A percentile compares a stretch with the other conserved stretches of the same genome.
Evolutionary conservation across 2,113 vertebrate species (phyloP).

Genomic region (Phasianus colchicus): DNA sequence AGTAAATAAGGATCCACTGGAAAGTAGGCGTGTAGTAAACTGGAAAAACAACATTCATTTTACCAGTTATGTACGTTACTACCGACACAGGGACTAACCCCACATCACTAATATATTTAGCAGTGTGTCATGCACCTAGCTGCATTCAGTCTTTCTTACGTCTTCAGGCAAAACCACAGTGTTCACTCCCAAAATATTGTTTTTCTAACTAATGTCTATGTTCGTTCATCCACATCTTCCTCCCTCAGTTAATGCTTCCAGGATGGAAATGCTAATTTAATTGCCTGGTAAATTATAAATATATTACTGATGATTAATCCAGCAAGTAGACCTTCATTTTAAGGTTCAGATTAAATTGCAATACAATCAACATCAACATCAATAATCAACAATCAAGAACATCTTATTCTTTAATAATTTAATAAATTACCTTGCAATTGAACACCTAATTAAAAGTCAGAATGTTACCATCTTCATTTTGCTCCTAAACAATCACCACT

Average conservation of each 20-base stretch:
- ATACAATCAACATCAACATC: neutral
- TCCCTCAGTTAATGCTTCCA: constrained; percentile 50
- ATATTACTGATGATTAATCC: constrained; percentile 1
- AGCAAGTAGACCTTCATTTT: neutral
- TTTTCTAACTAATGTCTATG: neutral
- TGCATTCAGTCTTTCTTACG: neutral
- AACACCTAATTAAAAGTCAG: neutral
- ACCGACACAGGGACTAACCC: neutral
- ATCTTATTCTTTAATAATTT: neutral
- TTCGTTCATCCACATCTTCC: constrained; percentile 7
- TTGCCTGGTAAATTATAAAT: constrained; percentile 26
- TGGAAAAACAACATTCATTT: neutral
- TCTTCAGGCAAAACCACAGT: neutral
- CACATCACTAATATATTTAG: neutral
- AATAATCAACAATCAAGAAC: neutral
- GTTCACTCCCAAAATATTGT: neutral
- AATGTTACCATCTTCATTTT: neutral
- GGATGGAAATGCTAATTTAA: constrained; percentile 43
- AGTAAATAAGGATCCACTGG: neutral
- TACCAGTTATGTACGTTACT: neutral
- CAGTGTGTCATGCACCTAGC: neutral
- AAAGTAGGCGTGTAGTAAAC: neutral
- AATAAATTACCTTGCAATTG: neutral
- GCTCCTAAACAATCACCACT: neutral
- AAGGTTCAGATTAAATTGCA: neutral